Percentiles rank a stretch among this genome's conserved stretches.
phyloP scores from a whole-genome alignment of 2,888 invertebrate species.

The Nemapogon koenigi region DNA sequence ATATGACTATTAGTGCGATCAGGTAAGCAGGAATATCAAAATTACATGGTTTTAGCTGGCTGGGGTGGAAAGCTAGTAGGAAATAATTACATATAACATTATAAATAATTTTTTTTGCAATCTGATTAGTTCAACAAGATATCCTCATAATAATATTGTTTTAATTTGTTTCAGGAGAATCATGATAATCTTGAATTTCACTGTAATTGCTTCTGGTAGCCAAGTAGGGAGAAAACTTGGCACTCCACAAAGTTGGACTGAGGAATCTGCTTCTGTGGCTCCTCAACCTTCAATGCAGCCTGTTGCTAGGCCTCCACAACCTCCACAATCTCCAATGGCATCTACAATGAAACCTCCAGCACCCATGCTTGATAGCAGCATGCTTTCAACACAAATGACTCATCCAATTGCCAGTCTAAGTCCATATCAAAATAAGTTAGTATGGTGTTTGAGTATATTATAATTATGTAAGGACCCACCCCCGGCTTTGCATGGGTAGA shows the following conservation, averaged over 20 bases:
- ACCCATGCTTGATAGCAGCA: slow-evolving; percentile 16
- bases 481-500: too few species aligned
- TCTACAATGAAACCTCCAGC: slow-evolving; percentile 26
- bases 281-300: slow-evolving; percentile 27
- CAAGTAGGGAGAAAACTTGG: slow-evolving; percentile 81
- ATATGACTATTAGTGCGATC: not conserved
- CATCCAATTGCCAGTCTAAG: slow-evolving; percentile 86
- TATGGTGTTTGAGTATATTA: slow-evolving; percentile 11
- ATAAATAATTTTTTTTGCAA: too few species aligned
- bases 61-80: too few species aligned
- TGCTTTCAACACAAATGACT: slow-evolving; percentile 56
- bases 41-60: too few species aligned
- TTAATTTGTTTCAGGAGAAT: slow-evolving; percentile 69
- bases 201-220: slow-evolving; percentile 73
- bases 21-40: too few species aligned
- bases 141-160: slow-evolving; percentile 9
- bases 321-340: too few species aligned
- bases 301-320: slow-evolving; percentile 22
- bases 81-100: too few species aligned
- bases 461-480: slow-evolving; percentile 1
- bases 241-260: slow-evolving; percentile 75
- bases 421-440: slow-evolving; percentile 91
- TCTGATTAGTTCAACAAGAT: too few species aligned
- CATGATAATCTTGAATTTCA: slow-evolving; percentile 82
- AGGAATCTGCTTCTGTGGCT: slow-evolving; percentile 29